Evolutionary conservation across 2,797 vertebrate species (phyloP), one percentile per base, ranked within the genome.

Genomic region (Geotria australis): DNA sequence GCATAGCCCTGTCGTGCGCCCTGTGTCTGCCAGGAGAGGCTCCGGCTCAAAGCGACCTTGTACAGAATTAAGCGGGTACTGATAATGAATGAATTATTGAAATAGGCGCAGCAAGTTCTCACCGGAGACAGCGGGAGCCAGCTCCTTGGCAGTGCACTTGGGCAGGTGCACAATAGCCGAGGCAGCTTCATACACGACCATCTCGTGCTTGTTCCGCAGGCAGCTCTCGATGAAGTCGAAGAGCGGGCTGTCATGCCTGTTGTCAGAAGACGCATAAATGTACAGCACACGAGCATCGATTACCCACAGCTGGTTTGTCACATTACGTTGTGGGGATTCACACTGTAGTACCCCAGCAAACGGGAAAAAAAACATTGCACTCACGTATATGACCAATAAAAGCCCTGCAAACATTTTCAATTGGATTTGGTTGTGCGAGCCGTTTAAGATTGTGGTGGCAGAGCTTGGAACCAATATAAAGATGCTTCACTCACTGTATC

Each of bases 171-270:
- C 67, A 0, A 78, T 76, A 66, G 76, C 76, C 1, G 76, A 78
- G n/a, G 76, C 76, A 1, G 76, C 76, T 67, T 78, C 76, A 0
- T 78, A 78, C 47, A 78, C 76, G 45, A 78, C 76, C 76, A 78
- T 76, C 63, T 78, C 76, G 0, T 78, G 75, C 56, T 78, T 78
- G 63, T 76, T 78, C 57, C 76, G 70, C 8, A 78, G 57, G 63
- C 76, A 78, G 68, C 71, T 73, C 69, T 78, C 76, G 0, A 77
- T 77, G 67, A 78, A 78, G 61, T 77, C 76, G 1, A 78, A 78
- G 53, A 78, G 59, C 1, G 75, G 76, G 62, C 74, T 78, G 47
- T 78, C 76, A 0, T 66, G 74, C 64, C 76, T 78, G 58, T 15
- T 8, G 49, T 9, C 8, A 9, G 46, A 57, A 38, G 14, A 13